These are phyloP conservation scores for Pachydiplax longipennis DNA, from an alignment of 2,888 invertebrate species.

Conservation along the genomic window DNA sequence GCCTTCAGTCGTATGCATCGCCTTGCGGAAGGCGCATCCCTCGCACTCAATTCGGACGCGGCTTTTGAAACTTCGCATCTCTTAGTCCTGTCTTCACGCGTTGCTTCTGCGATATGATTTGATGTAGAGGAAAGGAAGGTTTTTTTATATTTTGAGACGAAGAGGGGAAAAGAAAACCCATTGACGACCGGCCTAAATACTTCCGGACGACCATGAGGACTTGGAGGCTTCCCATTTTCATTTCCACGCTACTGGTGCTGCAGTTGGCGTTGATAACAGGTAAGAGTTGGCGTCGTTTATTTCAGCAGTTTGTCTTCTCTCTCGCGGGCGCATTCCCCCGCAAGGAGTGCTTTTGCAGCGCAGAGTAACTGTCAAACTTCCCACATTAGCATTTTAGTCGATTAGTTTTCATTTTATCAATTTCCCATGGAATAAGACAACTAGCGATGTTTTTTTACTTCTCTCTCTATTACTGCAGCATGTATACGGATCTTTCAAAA, in stretches of 20 bases:
- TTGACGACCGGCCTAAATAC: neutral
- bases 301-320: too few relatives aligned
- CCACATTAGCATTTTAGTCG: too few relatives aligned
- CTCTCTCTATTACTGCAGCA: too few relatives aligned
- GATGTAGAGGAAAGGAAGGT: neutral
- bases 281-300: neutral
- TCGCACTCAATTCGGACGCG: neutral
- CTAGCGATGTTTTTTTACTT: too few relatives aligned
- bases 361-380: too few relatives aligned
- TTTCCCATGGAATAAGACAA: too few relatives aligned
- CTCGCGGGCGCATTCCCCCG: too few relatives aligned
- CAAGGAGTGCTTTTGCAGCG: too few relatives aligned
- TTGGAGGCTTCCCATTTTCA: slow-evolving; percentile 15
- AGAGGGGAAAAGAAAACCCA: neutral
- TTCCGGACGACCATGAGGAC: neutral
- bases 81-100: neutral
- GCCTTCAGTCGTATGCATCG: slow-evolving; percentile 16
- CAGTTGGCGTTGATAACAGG: slow-evolving; percentile 37
- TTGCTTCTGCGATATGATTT: neutral
- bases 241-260: slow-evolving; percentile 19
- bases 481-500: too few relatives aligned
- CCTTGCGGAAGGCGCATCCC: slow-evolving; percentile 21
- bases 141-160: neutral
- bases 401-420: too few relatives aligned
- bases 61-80: neutral